Base-by-base conservation (phyloP, 2,113 vertebrate species). In the Sinocyclocheilus rhinocerous region DNA sequence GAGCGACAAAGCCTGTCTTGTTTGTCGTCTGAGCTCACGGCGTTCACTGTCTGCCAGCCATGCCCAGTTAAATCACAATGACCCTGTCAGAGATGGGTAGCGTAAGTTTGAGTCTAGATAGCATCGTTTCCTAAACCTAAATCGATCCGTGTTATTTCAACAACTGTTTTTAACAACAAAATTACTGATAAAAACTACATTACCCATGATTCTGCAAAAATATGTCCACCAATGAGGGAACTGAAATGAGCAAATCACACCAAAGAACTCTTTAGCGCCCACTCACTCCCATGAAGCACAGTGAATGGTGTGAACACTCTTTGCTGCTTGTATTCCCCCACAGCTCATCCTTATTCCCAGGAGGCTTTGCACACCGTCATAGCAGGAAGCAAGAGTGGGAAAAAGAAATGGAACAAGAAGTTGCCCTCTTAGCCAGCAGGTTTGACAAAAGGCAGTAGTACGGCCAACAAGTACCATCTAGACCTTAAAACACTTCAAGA, bases 321-420 rank as follows among this genome's bases (percentile, higher is more conserved):
- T 70, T 36, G 16, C 24, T 77, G 65, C 9, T 61, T 78, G 6
- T 72, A 52, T 50, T 86, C 36, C 10, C 16, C 36, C 20, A 22
- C 15, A 84, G 45, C 45, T 12, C 45, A 45, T 45, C 24, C 18
- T 73, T 52, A 29, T 59, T 72, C 2, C 81, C 70, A 55, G 29
- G 70, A 79, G 72, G 26, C 65, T 85, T 75, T 42, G 10, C 45
- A 76, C 16, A 5, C 52, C 33, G 3, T 73, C 55, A n/a, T 39
- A 86, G 80, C 24, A 63, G 81, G 29, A 83, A 84, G 52, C 72
- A 15, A n/a, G 20, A 33, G 65, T 75, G 24, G 63, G 16, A 85
- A 65, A 85, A 39, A 24, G 55, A 86, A 87, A 84, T 84, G 86
- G 83, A 87, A 39, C 29, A 16, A 42, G 85, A 85, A 50, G 50